These are phyloP conservation scores for Linnaemya vulpina DNA, from an alignment of 2,888 invertebrate genomes.

Conservation along the genomic window DNA sequence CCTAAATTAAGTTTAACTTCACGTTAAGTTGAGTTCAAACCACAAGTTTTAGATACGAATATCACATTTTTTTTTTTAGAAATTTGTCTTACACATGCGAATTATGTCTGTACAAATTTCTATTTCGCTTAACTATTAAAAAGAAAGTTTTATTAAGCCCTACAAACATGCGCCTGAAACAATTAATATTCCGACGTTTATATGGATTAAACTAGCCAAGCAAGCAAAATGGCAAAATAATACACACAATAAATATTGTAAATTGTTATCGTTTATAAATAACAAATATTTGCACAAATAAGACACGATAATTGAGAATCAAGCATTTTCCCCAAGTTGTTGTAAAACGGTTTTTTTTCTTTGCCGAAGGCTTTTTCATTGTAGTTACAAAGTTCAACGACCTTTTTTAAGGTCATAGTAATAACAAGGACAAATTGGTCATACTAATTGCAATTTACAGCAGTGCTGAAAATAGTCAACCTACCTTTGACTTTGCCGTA, in stretches of 20 bases:
- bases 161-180: background rate
- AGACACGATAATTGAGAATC: slow-evolving; percentile 6
- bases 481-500: slow-evolving; percentile 86
- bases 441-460: background rate
- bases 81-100: no score
- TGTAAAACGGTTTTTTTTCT: slow-evolving; percentile 45
- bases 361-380: slow-evolving; percentile 19
- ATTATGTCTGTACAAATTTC: no score
- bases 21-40: no score
- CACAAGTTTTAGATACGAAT: no score
- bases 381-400: slow-evolving; percentile 43
- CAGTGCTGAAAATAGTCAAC: slow-evolving; percentile 48
- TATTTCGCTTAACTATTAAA: no score
- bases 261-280: background rate
- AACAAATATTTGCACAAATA: slow-evolving; percentile 40
- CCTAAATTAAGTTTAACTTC: no score
- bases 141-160: background rate
- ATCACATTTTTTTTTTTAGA: no score
- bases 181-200: background rate
- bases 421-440: background rate
- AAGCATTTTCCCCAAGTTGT: background rate
- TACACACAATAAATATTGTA: background rate
- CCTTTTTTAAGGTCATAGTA: slow-evolving; percentile 40
- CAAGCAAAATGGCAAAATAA: slow-evolving; percentile 9
- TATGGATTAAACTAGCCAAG: background rate